Conservation (phyloP, 2,888 invertebrate genomes). For the Matsumyia berberina region DNA sequence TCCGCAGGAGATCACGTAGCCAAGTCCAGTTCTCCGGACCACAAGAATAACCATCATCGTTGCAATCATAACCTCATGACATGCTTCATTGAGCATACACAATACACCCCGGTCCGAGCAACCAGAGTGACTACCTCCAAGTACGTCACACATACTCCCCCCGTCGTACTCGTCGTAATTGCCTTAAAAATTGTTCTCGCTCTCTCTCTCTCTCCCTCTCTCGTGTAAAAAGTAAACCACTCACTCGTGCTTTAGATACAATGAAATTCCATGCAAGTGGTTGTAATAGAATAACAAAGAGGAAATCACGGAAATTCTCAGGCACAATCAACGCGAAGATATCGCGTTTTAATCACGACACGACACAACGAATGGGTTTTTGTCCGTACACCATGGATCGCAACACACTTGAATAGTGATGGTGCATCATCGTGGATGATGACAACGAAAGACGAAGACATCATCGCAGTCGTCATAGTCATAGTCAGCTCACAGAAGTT, state of each 20-base stretch:
- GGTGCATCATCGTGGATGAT: conserved; percentile 26
- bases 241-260: conserved; percentile 53
- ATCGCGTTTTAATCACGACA: conserved; percentile 77
- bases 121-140: conserved; percentile 1
- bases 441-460: conserved; percentile 68
- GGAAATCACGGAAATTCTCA: conserved; percentile 72
- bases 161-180: conserved; percentile 10
- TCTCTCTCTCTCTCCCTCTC: conserved; percentile 6
- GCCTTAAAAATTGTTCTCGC: conserved; percentile 39
- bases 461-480: conserved; percentile 47
- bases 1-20: conserved; percentile 58
- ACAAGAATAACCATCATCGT: conserved; percentile 58
- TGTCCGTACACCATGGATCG: conserved; percentile 52
- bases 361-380: conserved; percentile 66
- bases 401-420: conserved; percentile 22
- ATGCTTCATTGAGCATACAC: conserved; percentile 68
- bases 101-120: conserved; percentile 20
- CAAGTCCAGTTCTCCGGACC: conserved; percentile 69
- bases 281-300: conserved; percentile 36
- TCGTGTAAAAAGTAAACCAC: conserved; percentile 48
- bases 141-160: conserved; percentile 39
- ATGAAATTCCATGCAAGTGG: conserved; percentile 43
- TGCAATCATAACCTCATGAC: conserved; percentile 68
- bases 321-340: conserved; percentile 74
- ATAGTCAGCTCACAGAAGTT: conserved; percentile 53